A percentile compares a stretch with the other conserved stretches of the same genome.
phyloP scores from a whole-genome alignment of 2,797 vertebrate genomes.

The Masticophis lateralis region DNA sequence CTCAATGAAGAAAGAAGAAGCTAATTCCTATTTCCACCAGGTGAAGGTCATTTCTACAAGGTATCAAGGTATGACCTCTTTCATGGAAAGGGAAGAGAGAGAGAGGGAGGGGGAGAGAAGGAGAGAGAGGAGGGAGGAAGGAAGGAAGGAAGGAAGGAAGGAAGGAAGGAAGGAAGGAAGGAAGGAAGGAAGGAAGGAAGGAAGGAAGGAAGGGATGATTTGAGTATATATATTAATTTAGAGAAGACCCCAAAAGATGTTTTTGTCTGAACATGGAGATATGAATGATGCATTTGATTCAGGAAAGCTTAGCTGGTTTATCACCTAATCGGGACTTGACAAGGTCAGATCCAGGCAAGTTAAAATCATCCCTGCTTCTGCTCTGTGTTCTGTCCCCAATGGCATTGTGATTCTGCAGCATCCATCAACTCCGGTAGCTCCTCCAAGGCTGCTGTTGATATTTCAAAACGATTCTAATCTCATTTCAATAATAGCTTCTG shows the following conservation, averaged over 20 bases:
- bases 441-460: constrained; percentile 72
- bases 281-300: constrained; percentile 55
- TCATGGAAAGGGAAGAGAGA: background rate
- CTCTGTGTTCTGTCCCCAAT: constrained; percentile 59
- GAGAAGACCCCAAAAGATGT: constrained; percentile 24
- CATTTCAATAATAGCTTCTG: constrained; percentile 77
- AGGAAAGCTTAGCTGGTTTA: constrained; percentile 62
- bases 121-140: background rate
- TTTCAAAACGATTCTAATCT: constrained; percentile 73
- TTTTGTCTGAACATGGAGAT: background rate
- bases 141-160: too few species aligned
- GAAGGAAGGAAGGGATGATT: background rate
- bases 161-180: too few species aligned
- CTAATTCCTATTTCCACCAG: constrained; percentile 48
- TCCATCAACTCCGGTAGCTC: constrained; percentile 69
- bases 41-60: constrained; percentile 40
- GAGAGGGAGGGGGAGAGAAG: too few species aligned
- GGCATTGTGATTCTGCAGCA: constrained; percentile 67
- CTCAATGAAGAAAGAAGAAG: constrained; percentile 56
- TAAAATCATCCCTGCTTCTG: constrained; percentile 61
- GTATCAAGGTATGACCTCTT: constrained; percentile 28
- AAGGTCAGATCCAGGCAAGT: constrained; percentile 63
- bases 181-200: rapidly evolving
- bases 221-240: background rate
- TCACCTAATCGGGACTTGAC: constrained; percentile 65